Base-by-base conservation (phyloP, 1,140 invertebrate genomes). In the Drosophila erecta region DNA sequence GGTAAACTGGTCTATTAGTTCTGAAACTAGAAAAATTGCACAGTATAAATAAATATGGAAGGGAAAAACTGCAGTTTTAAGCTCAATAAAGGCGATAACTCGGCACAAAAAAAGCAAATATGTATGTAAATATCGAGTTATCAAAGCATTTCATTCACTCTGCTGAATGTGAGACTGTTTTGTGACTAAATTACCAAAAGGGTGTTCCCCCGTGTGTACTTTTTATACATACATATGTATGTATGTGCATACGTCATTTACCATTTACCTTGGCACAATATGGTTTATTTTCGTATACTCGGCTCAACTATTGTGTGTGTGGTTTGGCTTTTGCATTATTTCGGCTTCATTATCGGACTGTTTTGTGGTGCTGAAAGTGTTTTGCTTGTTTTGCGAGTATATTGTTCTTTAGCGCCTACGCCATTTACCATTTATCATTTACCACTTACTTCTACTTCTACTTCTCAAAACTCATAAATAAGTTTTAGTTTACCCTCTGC, bases 351-450 rank as follows among this genome's bases (percentile, higher is more conserved):
- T 35, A 51, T 35, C 15, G 20, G 24, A 30, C 30, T 30, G 30
- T 30, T 30, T 30, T 30, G 7, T 30, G 30, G 30, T 8, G 30
- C 8, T 30, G 2, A 30, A 0, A 41, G 14, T 35, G 54, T 53
- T 56, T 56, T 51, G 38, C 41, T 62, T 69, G 58, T 70, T 70
- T 75, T 53, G 33, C 30, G 17, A 37, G 33, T 27, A 10, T 35
- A 61, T 79, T 79, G 57, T 62, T 71, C 51, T 77, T 54, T 49
- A 35, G 60, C 76, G 57, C 66, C 66, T 60, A 72, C 76, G 58
- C 58, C 71, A 64, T 44, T 76, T 65, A 70, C 70, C 27, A 30
- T 30, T 30, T 22, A 2, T 4, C 22, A 22, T 22, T 30, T 30
- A 30, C 30, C 30, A 30, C 8, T 51, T 44, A 38, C 14, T 43